Evolutionary conservation across 2,888 invertebrate genomes (phyloP), one percentile per base, ranked within the genome.

Genomic region (Taphrorychus bicolor): DNA sequence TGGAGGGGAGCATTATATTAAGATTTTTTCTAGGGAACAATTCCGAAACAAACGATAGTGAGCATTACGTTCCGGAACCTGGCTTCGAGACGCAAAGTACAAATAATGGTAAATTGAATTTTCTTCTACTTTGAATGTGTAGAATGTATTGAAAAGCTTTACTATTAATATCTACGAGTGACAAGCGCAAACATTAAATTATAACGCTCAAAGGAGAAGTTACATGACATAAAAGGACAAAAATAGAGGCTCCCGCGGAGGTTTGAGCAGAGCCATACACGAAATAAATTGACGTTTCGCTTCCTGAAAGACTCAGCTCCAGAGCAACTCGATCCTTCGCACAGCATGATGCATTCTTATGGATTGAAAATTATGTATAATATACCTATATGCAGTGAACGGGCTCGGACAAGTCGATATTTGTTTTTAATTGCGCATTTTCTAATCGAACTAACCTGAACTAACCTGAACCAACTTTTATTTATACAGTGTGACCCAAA

Each of bases 41-140:
- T 73, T 85, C 85, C 70, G 85, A 84, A 75, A 85, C 84, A 2
- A 85, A 85, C 72, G 85, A 85, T 72, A 84, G 83, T 72, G 85
- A 85, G 72, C 84, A 85, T 66, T 85, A 83, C 76, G 84, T 84
- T 23, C 84, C 84, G 21, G 85, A 85, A 73, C 81, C 82, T 73
- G 74, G 76, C 42, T 80, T 77, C 70, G 59, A 68, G 5, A 22
- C 53, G 19, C 76, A 76, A 61, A 75, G 45, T 42, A 19, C 74
- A 5, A 76, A 73, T 67, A 71, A 75, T 73, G 74, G 75, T 48
- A 14, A 14, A n/a, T n/a, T n/a, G n/a, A n/a, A n/a, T n/a, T n/a
- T n/a, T n/a, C n/a, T 9, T 40, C 40, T n/a, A 9, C 1, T 14
- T n/a, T n/a, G n/a, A n/a, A n/a, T n/a, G n/a, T n/a, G n/a, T n/a